These are phyloP conservation scores for Drosophila falleni DNA, from an alignment of 2,888 invertebrate genomes.

Conservation along the genomic window DNA sequence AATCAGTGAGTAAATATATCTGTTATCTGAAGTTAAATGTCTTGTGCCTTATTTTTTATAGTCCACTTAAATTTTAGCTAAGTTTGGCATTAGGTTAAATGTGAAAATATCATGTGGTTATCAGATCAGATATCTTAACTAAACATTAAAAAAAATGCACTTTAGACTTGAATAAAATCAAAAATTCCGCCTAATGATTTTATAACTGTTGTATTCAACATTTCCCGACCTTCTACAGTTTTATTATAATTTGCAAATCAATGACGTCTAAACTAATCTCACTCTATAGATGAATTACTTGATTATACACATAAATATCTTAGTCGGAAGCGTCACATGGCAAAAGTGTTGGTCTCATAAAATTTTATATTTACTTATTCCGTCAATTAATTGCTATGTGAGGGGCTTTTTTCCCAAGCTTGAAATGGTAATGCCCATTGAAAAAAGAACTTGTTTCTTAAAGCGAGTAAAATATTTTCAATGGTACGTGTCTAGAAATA, in stretches of 20 bases:
- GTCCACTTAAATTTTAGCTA: too few relatives aligned
- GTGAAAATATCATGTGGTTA: too few relatives aligned
- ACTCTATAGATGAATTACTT: not conserved
- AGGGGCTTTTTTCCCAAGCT: not conserved
- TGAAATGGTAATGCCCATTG: conserved; percentile 2
- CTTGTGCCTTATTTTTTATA: too few relatives aligned
- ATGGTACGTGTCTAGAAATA: not conserved
- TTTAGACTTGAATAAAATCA: not conserved
- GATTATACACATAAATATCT: conserved; percentile 2
- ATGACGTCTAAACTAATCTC: conserved; percentile 6
- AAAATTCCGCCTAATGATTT: not conserved
- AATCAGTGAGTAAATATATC: too few relatives aligned
- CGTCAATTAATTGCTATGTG: conserved; percentile 8
- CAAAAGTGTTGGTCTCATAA: conserved; percentile 5
- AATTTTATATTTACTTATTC: conserved; percentile 18
- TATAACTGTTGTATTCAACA: not conserved
- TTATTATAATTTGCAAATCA: not conserved
- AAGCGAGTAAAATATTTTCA: not conserved
- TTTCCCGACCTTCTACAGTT: not conserved
- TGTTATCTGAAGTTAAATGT: too few relatives aligned
- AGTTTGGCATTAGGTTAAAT: too few relatives aligned
- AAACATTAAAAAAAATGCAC: not conserved
- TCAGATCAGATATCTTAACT: not conserved
- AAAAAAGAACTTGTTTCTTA: conserved; percentile 17
- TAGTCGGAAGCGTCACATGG: conserved; percentile 17